Evolutionary conservation across 2,888 invertebrate genomes (phyloP), one percentile per base, ranked within the genome.

Genomic region (Macrosiphum euphorbiae): DNA sequence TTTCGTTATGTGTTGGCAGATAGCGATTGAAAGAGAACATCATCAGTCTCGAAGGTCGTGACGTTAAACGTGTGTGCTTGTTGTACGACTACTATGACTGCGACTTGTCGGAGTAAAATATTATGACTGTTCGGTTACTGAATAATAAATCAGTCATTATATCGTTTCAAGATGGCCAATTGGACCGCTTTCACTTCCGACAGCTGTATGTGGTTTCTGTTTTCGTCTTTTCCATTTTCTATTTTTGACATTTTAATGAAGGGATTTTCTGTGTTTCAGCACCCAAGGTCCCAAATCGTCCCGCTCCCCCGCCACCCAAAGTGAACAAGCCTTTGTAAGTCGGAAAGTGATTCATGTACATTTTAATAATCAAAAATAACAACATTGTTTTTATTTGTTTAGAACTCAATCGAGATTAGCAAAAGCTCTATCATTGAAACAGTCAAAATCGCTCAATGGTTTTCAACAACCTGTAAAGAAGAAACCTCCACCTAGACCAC

Each of bases 401-500:
- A 84, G 92, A 50, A 92, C 13, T 85, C 90, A 90, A 86, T 90
- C 94, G 7, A 94, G 52, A 94, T 87, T 94, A 52, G 44, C 86
- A 13, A 94, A 90, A 90, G 86, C 44, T 11, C 26, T 94, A 44
- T 67, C 90, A 24, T 87, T 94, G 52, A 90, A 90, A 52, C 86
- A 47, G 35, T 94, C 90, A 50, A 94, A 94, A 90, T 90, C 86
- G 16, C 28, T 52, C 1, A 86, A 90, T 61, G 67, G 90, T 41
- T 90, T 94, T 52, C 94, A 94, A 52, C 90, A 94, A 67, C 61
- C 90, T 26, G 67, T 87, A 1, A 97, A 97, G 95, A 97, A 97
- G 95, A 97, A 97, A 95, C 97, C 97, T 61, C 97, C 97, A 8
- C 97, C 97, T 10, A 96, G 97, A 67, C 97, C 97, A 10, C 97